Conservation (phyloP, 2,888 invertebrate genomes). For the Drosophila helvetica region DNA sequence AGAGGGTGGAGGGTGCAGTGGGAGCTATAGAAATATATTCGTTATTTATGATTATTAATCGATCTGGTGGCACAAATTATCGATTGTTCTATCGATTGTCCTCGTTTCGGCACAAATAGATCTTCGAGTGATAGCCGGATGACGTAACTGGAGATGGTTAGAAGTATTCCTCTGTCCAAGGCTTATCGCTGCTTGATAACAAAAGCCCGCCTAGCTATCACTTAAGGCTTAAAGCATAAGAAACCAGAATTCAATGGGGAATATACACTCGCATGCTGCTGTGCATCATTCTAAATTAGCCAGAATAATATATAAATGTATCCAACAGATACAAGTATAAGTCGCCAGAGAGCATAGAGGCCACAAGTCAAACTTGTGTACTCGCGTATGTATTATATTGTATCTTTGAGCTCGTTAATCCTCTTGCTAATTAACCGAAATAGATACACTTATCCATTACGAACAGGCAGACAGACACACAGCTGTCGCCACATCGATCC, state of each 20-base stretch:
- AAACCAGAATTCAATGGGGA: neutral
- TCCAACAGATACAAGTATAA: neutral
- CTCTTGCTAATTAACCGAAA: conserved; percentile 32
- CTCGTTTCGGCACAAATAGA: too few relatives aligned
- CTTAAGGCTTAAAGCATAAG: neutral
- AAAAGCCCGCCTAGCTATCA: too few relatives aligned
- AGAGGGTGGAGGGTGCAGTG: too few relatives aligned
- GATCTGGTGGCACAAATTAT: too few relatives aligned
- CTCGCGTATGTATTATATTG: too few relatives aligned
- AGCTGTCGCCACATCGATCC: conserved; percentile 32
- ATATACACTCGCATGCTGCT: neutral
- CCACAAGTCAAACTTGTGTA: neutral
- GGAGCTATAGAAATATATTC: too few relatives aligned
- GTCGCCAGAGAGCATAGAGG: neutral
- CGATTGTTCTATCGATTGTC: too few relatives aligned
- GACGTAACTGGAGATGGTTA: too few relatives aligned
- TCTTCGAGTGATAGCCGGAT: too few relatives aligned
- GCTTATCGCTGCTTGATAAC: too few relatives aligned
- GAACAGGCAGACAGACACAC: conserved; percentile 8
- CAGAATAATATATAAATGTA: neutral
- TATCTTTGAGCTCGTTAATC: conserved; percentile 9
- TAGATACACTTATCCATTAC: conserved; percentile 31
- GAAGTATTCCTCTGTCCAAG: too few relatives aligned
- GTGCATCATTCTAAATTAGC: neutral
- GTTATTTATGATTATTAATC: too few relatives aligned